Percentiles rank a stretch among this genome's conserved stretches.
These are phyloP conservation scores for Andrena bucephala DNA, from an alignment of 2,888 invertebrate genomes.

Conservation along the genomic window DNA sequence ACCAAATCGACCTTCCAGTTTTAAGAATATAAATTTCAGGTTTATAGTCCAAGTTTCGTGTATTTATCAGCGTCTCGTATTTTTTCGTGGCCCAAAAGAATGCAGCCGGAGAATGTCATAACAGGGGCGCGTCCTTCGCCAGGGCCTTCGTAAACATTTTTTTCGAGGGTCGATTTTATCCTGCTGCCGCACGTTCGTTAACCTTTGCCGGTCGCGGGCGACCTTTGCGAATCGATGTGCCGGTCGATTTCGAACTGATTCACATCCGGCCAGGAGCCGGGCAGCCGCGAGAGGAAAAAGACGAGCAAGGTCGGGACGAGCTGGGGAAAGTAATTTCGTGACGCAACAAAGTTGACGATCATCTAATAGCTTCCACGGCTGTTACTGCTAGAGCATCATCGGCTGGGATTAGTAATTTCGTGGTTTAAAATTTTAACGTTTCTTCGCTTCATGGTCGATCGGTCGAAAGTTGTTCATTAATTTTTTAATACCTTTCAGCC, in stretches of 20 bases:
- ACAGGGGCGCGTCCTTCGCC: conserved; percentile 63
- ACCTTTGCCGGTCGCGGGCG: conserved; percentile 51
- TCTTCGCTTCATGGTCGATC: conserved; percentile 6
- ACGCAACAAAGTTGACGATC: conserved; percentile 47
- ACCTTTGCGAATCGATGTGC: conserved; percentile 57
- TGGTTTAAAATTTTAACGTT: background rate
- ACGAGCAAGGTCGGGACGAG: conserved; percentile 59
- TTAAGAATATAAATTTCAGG: too few species aligned
- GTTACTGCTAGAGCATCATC: background rate
- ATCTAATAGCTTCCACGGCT: conserved; percentile 34
- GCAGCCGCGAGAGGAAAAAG: conserved; percentile 31
- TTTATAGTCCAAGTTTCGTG: too few species aligned
- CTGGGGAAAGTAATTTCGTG: conserved; percentile 58
- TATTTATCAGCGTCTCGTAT: background rate
- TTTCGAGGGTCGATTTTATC: conserved; percentile 44
- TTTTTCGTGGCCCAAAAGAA: conserved; percentile 26
- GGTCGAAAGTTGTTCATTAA: background rate
- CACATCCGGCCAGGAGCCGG: conserved; percentile 55
- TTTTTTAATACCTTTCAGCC: background rate
- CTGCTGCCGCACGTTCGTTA: conserved; percentile 61
- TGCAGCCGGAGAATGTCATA: conserved; percentile 53
- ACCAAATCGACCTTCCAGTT: too few species aligned
- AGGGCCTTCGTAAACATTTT: conserved; percentile 64
- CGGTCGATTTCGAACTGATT: conserved; percentile 48
- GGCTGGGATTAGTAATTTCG: background rate